Base-by-base conservation (phyloP, 2,797 vertebrate species). In the Chrosomus eos region DNA sequence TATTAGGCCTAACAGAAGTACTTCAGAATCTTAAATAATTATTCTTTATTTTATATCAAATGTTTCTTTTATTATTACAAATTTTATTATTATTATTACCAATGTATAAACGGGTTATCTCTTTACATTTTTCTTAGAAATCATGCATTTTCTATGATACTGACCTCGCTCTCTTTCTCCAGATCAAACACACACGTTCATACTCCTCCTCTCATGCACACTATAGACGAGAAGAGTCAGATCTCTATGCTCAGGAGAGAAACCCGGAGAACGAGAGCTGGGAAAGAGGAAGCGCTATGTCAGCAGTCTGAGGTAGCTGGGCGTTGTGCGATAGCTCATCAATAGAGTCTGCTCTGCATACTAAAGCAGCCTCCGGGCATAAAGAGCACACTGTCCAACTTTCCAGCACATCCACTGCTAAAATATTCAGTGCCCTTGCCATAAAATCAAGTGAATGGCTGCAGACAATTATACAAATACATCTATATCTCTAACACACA, bases 251-350 rank as follows among this genome's bases (percentile, higher is more conserved):
- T 85, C 51, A 45, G 45, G 68, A 81, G 74, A 78, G 82, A 77
- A 38, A 28, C 53, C 58, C 21, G 1, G 31, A 53, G 74, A 53
- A 68, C 31, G 74, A 55, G 36, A 53, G 67, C 19, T 66, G 62
- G 51, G 31, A 71, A 80, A 66, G 72, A 86, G 72, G 81, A 80
- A 78, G 81, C 70, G 81, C 87, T 28, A 79, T 77, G 79, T 87
- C 87, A 88, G 87, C 87, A 85, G 48, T 82, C 58, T 82, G 60
- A 85, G 70, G 80, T 73, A 72, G 77, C 86, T 45, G 76, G 60
- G 83, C 26, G 53, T 66, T 43, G 60, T 85, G 76, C 72, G 78
- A 81, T 68, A 81, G 75, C 71, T 85, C 85, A 82, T 87, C 83
- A 67, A 55, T 80, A 43, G 76, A 81, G 51, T 60, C 83, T 75